These are phyloP conservation scores for Harpalus rubripes DNA, from an alignment of 2,888 invertebrate genomes.

Conservation along the genomic window DNA sequence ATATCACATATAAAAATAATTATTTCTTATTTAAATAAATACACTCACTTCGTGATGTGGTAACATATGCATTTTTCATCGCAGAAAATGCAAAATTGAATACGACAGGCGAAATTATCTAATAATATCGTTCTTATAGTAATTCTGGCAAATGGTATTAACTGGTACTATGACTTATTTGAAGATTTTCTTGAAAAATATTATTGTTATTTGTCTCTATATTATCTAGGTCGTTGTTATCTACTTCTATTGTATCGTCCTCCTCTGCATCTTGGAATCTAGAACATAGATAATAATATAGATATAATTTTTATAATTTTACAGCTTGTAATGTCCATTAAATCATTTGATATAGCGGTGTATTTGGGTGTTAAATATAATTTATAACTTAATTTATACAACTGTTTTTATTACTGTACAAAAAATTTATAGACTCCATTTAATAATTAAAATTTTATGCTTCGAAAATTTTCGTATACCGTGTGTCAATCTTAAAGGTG, in stretches of 20 bases:
- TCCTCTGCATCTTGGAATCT: conserved; percentile 77
- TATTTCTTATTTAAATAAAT: conserved; percentile 12
- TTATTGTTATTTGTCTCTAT: conserved; percentile 79
- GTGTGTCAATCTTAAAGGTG: not conserved
- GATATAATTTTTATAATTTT: too few relatives aligned
- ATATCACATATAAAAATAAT: conserved; percentile 61
- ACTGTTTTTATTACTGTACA: not conserved
- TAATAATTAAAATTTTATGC: not conserved
- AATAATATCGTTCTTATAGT: conserved; percentile 46
- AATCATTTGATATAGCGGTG: too few relatives aligned
- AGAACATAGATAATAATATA: conserved; percentile 66
- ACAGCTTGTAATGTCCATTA: too few relatives aligned
- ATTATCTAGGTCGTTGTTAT: conserved; percentile 71
- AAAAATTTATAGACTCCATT: not conserved
- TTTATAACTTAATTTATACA: not conserved
- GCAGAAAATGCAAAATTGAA: not conserved
- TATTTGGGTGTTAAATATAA: too few relatives aligned
- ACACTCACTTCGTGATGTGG: not conserved
- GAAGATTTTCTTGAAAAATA: conserved; percentile 80
- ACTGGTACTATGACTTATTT: conserved; percentile 71
- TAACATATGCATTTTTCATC: not conserved
- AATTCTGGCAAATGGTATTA: conserved; percentile 24
- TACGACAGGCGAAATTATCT: not conserved
- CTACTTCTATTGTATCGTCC: conserved; percentile 72
- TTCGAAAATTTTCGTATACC: not conserved